Evolutionary conservation across 2,113 vertebrate genomes (phyloP), one percentile per base, ranked within the genome.

Genomic region (Bettongia penicillata): DNA sequence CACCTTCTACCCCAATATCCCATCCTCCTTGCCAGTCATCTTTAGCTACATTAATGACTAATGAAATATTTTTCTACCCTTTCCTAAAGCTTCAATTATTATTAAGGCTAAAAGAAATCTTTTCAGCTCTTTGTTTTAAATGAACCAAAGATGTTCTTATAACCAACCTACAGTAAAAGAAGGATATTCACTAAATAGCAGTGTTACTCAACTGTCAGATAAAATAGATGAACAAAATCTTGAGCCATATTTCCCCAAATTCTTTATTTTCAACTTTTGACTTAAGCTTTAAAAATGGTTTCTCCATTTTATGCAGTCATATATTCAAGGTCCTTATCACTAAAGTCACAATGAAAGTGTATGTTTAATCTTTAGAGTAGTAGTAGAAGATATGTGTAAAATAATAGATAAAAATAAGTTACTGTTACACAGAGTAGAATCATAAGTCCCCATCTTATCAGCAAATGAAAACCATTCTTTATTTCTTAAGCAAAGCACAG

Each of bases 361-460:
- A 50, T 91, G 90, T 96, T 98, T 98, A 98, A 98, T 98, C 97
- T 98, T 97, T 61, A 95, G 94, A 94, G 93, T 95, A 94, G 97
- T 95, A 97, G 95, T 97, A 96, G 97, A 96, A 97, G 96, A 97
- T 96, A 94, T 31, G 96, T 95, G 95, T 89, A 94, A 37, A 97
- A 95, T 90, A 96, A 96, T 0, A 97, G 97, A 98, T 98, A 98
- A 98, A 98, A 98, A 97, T 97, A 98, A 98, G 97, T 95, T 43
- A 90, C 95, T 3, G n/a, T 91, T 94, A 96, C 93, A 97, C 92
- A 95, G 93, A 97, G 95, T 93, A n/a, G 89, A 97, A 97, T 98
- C 98, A 98, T 98, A 98, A 97, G 96, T 97, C 96, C 94, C 90
- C 97, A 97, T 98, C 97, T 98, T 98, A 98, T 98, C 98, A 97